Base-by-base conservation (phyloP, 2,888 invertebrate species). In the Amphipoea oculea region DNA sequence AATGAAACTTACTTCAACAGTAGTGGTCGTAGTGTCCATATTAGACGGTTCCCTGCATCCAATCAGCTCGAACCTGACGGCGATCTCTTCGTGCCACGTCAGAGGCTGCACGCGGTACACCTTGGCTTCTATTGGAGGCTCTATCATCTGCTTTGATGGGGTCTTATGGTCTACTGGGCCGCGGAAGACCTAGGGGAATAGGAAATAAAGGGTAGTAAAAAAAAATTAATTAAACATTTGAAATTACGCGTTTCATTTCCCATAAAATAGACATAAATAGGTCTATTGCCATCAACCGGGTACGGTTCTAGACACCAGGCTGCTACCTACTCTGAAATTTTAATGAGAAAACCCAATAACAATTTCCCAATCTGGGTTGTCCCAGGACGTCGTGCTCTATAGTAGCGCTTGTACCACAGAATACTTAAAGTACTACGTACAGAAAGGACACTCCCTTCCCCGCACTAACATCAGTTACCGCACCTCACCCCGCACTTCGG, bases 91-190 rank as follows among this genome's bases (percentile, higher is more conserved):
- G 88, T 98, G 97, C 98, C 98, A 99, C 5, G 98, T 97, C 48
- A 98, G 94, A 0, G 99, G 99, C 85, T 97, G 97, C 79, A 99
- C 96, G 79, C 98, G 97, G 14, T 99, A 91, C 42, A 98, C 97
- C 89, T 97, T 97, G 0, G 99, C 98, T 92, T 98, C 98, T 73
- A 99, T 97, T 0, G 99, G 98, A 6, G 97, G 96, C 42, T 97
- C 94, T 84, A 99, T 98, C 89, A 98, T 97, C 89, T 98, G 98
- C 89, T 97, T 96, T 0, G 97, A 95, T 0, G 98, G 97, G 0
- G 96, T 96, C 0, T 93, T 95, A 63, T 97, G 95, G 93, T 98
- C 98, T 23, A 97, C 93, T 3, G 98, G 98, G 0, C 98, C 99
- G 87, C 98, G 97, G 95, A 99, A 98, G 54, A 98, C 93, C 98